Percentiles rank a stretch among this genome's conserved stretches.
Conservation (phyloP, 2,113 vertebrate species). For the Amazona guildingii region DNA sequence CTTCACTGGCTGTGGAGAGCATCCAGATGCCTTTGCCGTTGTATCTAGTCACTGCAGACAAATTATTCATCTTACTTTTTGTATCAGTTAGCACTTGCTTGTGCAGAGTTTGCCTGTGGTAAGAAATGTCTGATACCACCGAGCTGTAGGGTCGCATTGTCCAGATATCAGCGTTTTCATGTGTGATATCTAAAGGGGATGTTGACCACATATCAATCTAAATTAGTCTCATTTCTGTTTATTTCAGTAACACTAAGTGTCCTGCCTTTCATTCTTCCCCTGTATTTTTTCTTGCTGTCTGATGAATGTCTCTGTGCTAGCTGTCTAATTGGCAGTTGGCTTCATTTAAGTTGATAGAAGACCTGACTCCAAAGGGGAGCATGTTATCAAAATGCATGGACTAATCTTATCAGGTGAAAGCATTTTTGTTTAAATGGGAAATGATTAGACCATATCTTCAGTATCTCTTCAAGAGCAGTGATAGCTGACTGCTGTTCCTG, state of each 20-base stretch:
- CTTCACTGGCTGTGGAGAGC: not conserved
- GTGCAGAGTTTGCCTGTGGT: not conserved
- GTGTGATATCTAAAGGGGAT: not conserved
- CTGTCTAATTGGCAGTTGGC: conserved; percentile 8
- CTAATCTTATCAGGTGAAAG: conserved; percentile 20
- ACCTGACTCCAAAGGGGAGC: not conserved
- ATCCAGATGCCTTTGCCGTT: not conserved
- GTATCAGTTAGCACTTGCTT: not conserved
- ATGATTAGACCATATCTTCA: not conserved
- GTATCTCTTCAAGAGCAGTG: not conserved
- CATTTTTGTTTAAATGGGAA: conserved; percentile 12
- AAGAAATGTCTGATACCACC: not conserved
- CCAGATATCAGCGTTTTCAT: not conserved
- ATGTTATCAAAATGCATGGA: not conserved
- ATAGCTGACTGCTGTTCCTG: not conserved
- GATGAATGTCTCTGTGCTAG: not conserved
- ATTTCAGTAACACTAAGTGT: not conserved
- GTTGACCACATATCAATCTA: not conserved
- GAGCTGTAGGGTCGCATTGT: not conserved
- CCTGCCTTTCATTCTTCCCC: not conserved
- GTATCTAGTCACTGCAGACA: not conserved
- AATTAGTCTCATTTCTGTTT: conserved; percentile 20
- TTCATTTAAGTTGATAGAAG: conserved; percentile 27
- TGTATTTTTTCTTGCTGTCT: not conserved
- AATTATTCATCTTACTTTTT: not conserved